A percentile compares a stretch with the other conserved stretches of the same genome.
These are phyloP conservation scores for Frankliniella fusca DNA, from an alignment of 2,888 invertebrate species.

Conservation along the genomic window DNA sequence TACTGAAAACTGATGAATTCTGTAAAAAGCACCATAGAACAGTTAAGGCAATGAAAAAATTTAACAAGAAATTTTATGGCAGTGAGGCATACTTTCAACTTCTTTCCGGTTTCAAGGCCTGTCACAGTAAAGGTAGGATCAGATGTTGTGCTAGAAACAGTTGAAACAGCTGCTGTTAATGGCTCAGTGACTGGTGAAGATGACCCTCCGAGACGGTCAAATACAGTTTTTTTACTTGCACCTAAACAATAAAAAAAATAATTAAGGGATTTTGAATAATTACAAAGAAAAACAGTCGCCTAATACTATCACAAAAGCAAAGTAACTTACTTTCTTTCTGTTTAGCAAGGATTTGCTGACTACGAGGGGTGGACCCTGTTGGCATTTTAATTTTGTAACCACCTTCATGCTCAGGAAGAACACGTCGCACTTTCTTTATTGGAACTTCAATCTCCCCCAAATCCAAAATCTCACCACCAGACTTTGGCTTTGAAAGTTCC, in stretches of 20 bases:
- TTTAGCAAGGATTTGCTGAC: slow-evolving; percentile 49
- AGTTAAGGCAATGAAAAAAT: too few relatives aligned
- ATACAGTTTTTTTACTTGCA: slow-evolving; percentile 29
- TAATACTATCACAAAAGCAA: neutral
- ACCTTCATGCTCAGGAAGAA: slow-evolving; percentile 55
- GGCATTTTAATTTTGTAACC: slow-evolving; percentile 55
- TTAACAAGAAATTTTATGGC: too few relatives aligned
- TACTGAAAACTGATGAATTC: slow-evolving; percentile 24
- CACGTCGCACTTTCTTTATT: slow-evolving; percentile 43
- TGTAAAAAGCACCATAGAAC: too few relatives aligned
- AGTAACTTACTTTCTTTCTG: slow-evolving; percentile 8
- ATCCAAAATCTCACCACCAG: neutral
- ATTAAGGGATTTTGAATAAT: too few relatives aligned
- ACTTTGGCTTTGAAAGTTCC: neutral
- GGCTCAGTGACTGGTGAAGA: neutral
- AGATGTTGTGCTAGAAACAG: slow-evolving; percentile 30
- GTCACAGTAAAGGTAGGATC: neutral
- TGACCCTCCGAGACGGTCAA: slow-evolving; percentile 28
- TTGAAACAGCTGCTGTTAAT: slow-evolving; percentile 20
- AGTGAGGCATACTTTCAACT: neutral
- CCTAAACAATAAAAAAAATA: slow-evolving; percentile 24
- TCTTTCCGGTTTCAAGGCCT: neutral
- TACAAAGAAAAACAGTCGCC: neutral
- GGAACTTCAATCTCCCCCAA: slow-evolving; percentile 33
- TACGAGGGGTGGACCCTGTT: slow-evolving; percentile 51